Conservation (phyloP, 2,113 vertebrate genomes). For the Hystrix brachyura region DNA sequence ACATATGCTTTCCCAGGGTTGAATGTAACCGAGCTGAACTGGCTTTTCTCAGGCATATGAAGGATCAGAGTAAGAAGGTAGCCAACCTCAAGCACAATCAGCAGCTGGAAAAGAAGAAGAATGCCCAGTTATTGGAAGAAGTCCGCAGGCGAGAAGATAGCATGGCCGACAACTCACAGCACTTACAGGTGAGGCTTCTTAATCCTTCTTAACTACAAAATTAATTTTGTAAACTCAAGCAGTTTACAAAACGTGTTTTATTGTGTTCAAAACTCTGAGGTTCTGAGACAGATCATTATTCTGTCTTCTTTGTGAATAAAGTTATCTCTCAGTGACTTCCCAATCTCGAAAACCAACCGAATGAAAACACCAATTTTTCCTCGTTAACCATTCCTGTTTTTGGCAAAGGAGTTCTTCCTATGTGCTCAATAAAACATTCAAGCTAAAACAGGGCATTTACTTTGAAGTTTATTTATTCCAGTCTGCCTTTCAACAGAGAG, state of each 20-base stretch:
- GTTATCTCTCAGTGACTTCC: conserved; percentile 68
- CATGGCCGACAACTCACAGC: conserved; percentile 91
- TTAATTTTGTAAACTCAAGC: background rate
- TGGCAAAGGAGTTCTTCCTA: conserved; percentile 40
- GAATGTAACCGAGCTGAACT: conserved; percentile 55
- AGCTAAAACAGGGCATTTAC: conserved; percentile 63
- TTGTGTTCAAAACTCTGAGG: conserved; percentile 60
- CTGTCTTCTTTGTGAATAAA: conserved; percentile 55
- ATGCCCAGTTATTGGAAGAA: conserved; percentile 91
- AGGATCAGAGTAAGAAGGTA: conserved; percentile 96
- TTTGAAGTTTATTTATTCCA: conserved; percentile 81
- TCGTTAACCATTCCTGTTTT: conserved; percentile 76
- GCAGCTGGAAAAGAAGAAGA: conserved; percentile 94
- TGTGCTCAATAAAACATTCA: conserved; percentile 77
- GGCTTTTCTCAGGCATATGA: conserved; percentile 93
- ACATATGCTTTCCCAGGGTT: background rate
- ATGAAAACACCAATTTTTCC: conserved; percentile 73
- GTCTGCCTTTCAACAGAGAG: conserved; percentile 70
- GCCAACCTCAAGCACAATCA: conserved; percentile 95
- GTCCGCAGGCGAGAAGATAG: conserved; percentile 92
- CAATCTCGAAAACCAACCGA: conserved; percentile 50
- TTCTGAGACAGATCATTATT: conserved; percentile 65
- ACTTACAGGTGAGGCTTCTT: conserved; percentile 91
- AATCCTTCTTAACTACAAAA: background rate
- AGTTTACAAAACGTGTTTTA: conserved; percentile 66